Conservation (phyloP, 2,797 vertebrate species). For the Fratercula arctica region DNA sequence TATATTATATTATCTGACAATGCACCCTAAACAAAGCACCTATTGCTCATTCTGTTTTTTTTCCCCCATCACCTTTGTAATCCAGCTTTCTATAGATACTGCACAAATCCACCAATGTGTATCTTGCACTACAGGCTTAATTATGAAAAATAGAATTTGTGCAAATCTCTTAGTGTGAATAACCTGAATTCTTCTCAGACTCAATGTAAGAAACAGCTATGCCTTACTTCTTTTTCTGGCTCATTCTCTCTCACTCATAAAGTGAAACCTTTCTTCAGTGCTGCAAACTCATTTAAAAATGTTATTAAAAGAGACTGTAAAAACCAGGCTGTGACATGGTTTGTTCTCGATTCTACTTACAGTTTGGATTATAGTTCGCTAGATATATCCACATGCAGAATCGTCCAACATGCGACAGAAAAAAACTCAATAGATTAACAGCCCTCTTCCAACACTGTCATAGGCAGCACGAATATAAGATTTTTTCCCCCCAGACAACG, state of each 20-base stretch:
- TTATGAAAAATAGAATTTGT: not conserved
- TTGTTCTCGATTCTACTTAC: not conserved
- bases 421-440: not conserved
- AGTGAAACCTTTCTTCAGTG: not conserved
- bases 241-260: not conserved
- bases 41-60: fast-evolving
- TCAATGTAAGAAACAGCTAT: not conserved
- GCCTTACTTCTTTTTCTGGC: not conserved
- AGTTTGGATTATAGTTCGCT: not conserved
- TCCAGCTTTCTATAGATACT: not conserved
- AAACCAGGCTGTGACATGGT: not conserved
- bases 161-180: not conserved
- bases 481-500: too few species aligned
- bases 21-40: not conserved
- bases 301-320: not conserved
- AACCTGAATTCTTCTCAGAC: not conserved
- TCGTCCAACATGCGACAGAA: not conserved
- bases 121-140: not conserved
- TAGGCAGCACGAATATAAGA: not conserved
- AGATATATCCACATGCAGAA: not conserved
- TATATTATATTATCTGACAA: not conserved
- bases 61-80: not conserved
- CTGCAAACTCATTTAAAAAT: not conserved
- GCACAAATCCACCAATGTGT: not conserved
- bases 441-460: not conserved